A percentile compares a stretch with the other conserved stretches of the same genome.
Conservation (phyloP, 2,797 vertebrate species). For the Neosalanx taihuensis region DNA sequence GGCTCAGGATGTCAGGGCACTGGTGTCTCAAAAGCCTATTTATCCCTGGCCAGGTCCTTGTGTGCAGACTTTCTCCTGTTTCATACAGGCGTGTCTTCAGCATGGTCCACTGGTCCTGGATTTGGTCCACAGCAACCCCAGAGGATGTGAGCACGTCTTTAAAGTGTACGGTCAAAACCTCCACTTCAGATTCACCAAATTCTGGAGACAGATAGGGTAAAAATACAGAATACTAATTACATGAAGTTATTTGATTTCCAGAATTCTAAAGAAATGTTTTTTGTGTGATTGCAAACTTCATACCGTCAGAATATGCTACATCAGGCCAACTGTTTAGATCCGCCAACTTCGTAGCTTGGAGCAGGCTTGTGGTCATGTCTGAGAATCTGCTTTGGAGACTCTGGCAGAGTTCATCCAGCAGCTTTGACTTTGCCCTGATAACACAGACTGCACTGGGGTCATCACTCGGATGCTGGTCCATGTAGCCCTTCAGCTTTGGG, state of each 20-base stretch:
- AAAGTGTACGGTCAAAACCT: conserved; percentile 11
- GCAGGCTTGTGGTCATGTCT: background rate
- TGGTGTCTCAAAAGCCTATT: conserved; percentile 30
- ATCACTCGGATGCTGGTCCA: too few species aligned
- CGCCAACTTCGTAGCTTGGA: background rate
- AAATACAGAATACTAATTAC: background rate
- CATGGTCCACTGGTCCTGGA: conserved; percentile 26
- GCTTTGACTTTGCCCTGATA: background rate
- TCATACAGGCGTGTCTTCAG: conserved; percentile 14
- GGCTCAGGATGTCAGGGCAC: conserved; percentile 60
- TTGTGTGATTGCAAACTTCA: background rate
- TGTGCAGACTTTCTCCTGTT: background rate
- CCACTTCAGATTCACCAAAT: conserved; percentile 22
- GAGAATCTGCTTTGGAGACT: background rate
- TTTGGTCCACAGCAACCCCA: conserved; percentile 6
- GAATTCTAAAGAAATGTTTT: background rate
- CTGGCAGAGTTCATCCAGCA: conserved; percentile 3
- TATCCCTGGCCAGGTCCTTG: conserved; percentile 10
- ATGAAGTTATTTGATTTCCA: background rate
- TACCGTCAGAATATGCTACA: background rate
- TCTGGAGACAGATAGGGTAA: conserved; percentile 7
- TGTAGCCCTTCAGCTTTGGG: too few species aligned
- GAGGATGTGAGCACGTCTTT: conserved; percentile 5
- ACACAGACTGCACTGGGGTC: background rate
- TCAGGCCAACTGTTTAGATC: conserved; percentile 14